Evolutionary conservation across 2,797 vertebrate species (phyloP), one percentile per base, ranked within the genome.

Genomic region (Rhabdomys pumilio): DNA sequence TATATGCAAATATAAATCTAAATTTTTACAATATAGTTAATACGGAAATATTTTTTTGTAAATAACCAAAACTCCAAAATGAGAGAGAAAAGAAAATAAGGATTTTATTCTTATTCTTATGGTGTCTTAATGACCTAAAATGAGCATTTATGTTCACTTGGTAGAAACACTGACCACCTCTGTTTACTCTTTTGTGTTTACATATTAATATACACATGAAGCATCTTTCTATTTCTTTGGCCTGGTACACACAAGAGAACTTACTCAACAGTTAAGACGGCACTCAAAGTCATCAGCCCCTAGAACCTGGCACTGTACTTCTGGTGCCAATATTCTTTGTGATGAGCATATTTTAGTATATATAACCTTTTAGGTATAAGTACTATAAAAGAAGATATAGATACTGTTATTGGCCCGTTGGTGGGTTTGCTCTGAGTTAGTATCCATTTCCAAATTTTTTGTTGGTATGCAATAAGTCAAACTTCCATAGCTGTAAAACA

Each of bases 401-500:
- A 85, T 85, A 50, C 34, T 77, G 9, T 15, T n/a, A 77, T 34
- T 47, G 82, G 29, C 13, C 7, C 34, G 14, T n/a, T 3, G 50
- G 19, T 75, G 53, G 31, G 41, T 55, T 91, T 44, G 11, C 89
- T 89, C n/a, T 95, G n/a, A 80, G 29, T 44, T n/a, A 57, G 3
- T 76, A 61, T 85, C 41, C 59, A 47, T 47, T 69, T 57, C 26
- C 10, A 89, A 85, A 75, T 9, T 24, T 75, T 72, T 6, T 80
- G 61, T 20, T 81, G 5, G 2, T 77, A 63, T 91, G 77, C 0
- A 15, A 73, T 57, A 84, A 80, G 17, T 0, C 53, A 90, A 9
- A 61, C 41, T 89, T 91, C 65, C 55, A 1, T 55, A 89, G 88
- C 41, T 81, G 20, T 12, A 91, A 95, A 89, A 85, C n/a, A 86